These are phyloP conservation scores for Actinia equina DNA, from an alignment of 64 coral and sea anemone genomes.

Conservation along the genomic window DNA sequence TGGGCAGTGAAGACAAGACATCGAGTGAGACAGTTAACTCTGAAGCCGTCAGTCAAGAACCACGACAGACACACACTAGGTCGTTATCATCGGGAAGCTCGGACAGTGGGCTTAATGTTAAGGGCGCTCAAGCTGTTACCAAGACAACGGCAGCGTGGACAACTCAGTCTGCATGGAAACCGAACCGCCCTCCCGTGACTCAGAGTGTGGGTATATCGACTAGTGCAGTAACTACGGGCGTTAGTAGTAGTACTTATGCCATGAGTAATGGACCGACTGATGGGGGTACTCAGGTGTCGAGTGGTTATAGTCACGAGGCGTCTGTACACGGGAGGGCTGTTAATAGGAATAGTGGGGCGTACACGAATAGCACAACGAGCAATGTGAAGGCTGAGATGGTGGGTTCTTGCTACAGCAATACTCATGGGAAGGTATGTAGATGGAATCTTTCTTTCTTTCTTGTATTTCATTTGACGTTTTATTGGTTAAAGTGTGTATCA, in stretches of 20 bases:
- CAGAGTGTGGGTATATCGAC: slow-evolving; percentile 84
- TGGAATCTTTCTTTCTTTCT: too few relatives aligned
- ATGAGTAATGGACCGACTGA: slow-evolving; percentile 4
- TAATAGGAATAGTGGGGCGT: background rate
- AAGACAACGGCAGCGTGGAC: slow-evolving; percentile 42
- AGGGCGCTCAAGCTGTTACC: slow-evolving; percentile 16
- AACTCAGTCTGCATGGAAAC: slow-evolving; percentile 73
- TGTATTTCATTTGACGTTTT: too few relatives aligned
- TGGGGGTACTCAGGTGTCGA: background rate
- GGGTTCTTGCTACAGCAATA: background rate
- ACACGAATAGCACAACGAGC: background rate
- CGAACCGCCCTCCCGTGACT: slow-evolving; percentile 51
- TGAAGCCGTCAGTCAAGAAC: background rate
- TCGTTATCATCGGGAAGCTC: slow-evolving; percentile 21
- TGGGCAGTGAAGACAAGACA: slow-evolving; percentile 15
- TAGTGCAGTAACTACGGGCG: slow-evolving; percentile 70
- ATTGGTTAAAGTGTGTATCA: too few relatives aligned
- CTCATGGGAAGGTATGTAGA: background rate
- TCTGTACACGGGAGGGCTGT: background rate
- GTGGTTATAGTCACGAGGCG: background rate
- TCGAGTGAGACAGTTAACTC: slow-evolving; percentile 21
- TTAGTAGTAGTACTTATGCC: slow-evolving; percentile 45
- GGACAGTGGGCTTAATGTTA: background rate
- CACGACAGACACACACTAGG: slow-evolving; percentile 4
- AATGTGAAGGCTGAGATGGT: background rate